These are phyloP conservation scores for Trichopoda pennipes DNA, from an alignment of 2,888 invertebrate species.

Conservation along the genomic window DNA sequence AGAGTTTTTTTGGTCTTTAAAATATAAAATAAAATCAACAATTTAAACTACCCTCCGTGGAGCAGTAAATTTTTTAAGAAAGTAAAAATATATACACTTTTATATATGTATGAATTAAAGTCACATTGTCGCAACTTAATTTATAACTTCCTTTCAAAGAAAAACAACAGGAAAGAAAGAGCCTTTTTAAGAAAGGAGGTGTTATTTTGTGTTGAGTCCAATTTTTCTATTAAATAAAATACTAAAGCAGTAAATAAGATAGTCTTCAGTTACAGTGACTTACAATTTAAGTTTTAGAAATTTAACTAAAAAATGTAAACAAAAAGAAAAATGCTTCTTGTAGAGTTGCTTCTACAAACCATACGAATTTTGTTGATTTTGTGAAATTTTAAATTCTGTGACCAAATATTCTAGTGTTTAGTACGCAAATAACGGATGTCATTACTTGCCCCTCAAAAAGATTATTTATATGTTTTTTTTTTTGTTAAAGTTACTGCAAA, in stretches of 20 bases:
- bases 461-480: conserved; percentile 12
- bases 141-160: conserved; percentile 38
- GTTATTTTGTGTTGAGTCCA: background rate
- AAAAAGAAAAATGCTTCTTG: background rate
- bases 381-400: background rate
- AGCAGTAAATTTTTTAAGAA: conserved; percentile 46
- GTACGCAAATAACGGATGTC: conserved; percentile 21
- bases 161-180: background rate
- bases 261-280: background rate
- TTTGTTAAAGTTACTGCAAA: conserved; percentile 15
- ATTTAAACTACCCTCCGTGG: conserved; percentile 40
- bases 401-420: background rate
- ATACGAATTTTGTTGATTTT: conserved; percentile 5
- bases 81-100: conserved; percentile 25
- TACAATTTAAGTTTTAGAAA: conserved; percentile 14
- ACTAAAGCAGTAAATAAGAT: background rate
- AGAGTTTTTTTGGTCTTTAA: conserved; percentile 35
- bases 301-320: background rate
- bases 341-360: no score
- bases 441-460: conserved; percentile 46
- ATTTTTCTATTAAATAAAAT: conserved; percentile 5
- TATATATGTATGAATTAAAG: conserved; percentile 21
- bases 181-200: background rate
- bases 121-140: conserved; percentile 44
- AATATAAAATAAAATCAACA: conserved; percentile 40